Percentiles rank a stretch among this genome's conserved stretches.
These are phyloP conservation scores for Lutraria rhynchaena DNA, from an alignment of 1,140 invertebrate genomes.

Conservation along the genomic window DNA sequence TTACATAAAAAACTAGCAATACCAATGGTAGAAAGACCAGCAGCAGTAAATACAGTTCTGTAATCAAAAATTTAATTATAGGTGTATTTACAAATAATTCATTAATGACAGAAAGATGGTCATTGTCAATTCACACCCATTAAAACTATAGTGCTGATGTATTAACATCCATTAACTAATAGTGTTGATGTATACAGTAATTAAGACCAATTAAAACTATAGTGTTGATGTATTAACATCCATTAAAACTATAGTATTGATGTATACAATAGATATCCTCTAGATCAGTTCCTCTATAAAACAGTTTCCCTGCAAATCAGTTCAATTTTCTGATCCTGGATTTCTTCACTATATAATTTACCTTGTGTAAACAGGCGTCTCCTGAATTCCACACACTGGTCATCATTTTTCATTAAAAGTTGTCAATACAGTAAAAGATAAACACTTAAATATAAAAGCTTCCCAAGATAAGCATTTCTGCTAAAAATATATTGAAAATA, in stretches of 20 bases:
- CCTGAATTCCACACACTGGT: no score
- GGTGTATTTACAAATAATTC: neutral
- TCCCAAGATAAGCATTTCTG: no score
- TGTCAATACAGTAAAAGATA: no score
- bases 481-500: no score
- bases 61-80: neutral
- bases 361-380: no score
- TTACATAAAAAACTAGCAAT: neutral
- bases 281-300: no score
- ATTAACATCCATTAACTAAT: neutral
- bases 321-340: no score
- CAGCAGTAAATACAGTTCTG: neutral
- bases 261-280: no score
- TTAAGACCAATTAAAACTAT: neutral
- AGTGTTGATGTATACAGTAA: neutral
- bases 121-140: neutral
- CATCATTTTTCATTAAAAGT: no score
- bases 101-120: neutral
- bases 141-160: neutral
- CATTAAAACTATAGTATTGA: neutral
- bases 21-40: neutral
- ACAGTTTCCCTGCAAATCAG: no score
- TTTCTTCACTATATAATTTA: no score
- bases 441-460: no score
- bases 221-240: neutral